Percentiles rank a stretch among this genome's conserved stretches.
Conservation (phyloP, 2,888 invertebrate genomes). For the Hydraecia micacea region DNA sequence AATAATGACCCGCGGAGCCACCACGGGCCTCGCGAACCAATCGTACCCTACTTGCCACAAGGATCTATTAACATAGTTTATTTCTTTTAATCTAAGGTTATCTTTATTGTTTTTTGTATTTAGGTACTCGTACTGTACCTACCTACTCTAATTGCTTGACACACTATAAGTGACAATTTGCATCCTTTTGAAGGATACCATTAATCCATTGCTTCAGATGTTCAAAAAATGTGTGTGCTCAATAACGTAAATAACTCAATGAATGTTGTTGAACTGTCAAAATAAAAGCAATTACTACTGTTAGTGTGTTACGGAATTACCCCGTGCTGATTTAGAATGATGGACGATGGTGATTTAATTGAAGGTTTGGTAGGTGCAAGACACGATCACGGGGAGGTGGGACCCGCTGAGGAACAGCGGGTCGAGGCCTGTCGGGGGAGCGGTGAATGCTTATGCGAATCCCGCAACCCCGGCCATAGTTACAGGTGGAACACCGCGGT, state of each 20-base stretch:
- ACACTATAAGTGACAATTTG: background rate
- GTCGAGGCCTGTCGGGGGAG: no score
- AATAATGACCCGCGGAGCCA: slow-evolving; percentile 68
- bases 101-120: background rate
- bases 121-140: background rate
- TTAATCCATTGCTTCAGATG: background rate
- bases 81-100: slow-evolving; percentile 15
- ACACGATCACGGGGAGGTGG: no score
- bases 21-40: slow-evolving; percentile 55
- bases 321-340: background rate
- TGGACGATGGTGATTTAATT: background rate
- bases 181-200: background rate
- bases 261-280: background rate
- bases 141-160: background rate
- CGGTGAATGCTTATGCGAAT: no score
- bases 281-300: background rate
- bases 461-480: no score
- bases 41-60: slow-evolving; percentile 56
- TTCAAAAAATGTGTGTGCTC: background rate
- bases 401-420: no score
- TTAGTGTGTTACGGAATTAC: background rate
- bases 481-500: no score
- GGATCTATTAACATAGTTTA: slow-evolving; percentile 51
- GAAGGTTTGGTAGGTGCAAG: background rate
- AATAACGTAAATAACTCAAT: background rate